Evolutionary conservation across 53 echinoderm and acorn worm species (phyloP).

Genomic region (Temnopleurus reevesii): DNA sequence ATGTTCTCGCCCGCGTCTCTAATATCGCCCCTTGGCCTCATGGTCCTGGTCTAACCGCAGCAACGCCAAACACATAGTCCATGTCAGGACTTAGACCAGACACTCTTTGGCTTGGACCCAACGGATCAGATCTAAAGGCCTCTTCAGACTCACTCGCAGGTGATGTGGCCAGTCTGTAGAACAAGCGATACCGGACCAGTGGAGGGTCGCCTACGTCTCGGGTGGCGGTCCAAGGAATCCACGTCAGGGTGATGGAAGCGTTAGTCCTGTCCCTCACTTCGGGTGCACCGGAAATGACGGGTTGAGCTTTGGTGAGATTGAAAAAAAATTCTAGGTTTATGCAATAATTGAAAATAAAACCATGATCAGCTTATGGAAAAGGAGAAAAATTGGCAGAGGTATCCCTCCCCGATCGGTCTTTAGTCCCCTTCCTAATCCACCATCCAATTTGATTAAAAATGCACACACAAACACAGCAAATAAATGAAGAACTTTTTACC

Average conservation of each 20-base stretch:
- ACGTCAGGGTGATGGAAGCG: slow-evolving; percentile 46
- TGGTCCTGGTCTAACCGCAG: background rate
- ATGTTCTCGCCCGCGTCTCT: background rate
- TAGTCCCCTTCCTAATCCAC: too few relatives aligned
- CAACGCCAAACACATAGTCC: slow-evolving; percentile 33
- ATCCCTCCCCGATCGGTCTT: too few relatives aligned
- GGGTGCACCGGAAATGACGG: slow-evolving; percentile 50
- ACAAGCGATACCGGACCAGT: background rate
- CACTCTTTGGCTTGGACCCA: slow-evolving; percentile 26
- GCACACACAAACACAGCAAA: too few relatives aligned
- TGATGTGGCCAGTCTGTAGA: background rate
- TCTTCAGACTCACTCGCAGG: background rate
- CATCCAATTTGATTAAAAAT: too few relatives aligned
- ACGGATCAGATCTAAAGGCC: background rate
- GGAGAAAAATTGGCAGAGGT: too few relatives aligned
- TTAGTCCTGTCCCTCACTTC: background rate
- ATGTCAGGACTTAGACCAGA: slow-evolving; percentile 17
- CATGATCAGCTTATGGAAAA: too few relatives aligned
- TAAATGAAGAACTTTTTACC: too few relatives aligned
- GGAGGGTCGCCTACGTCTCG: slow-evolving; percentile 45
- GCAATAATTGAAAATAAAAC: too few relatives aligned
- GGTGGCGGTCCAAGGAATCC: slow-evolving; percentile 58
- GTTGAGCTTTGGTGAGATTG: slow-evolving; percentile 11
- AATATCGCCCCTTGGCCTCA: background rate
- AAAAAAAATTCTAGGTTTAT: too few relatives aligned